These are phyloP conservation scores for Hyposoter didymator DNA, from an alignment of 2,888 invertebrate species.

Conservation along the genomic window DNA sequence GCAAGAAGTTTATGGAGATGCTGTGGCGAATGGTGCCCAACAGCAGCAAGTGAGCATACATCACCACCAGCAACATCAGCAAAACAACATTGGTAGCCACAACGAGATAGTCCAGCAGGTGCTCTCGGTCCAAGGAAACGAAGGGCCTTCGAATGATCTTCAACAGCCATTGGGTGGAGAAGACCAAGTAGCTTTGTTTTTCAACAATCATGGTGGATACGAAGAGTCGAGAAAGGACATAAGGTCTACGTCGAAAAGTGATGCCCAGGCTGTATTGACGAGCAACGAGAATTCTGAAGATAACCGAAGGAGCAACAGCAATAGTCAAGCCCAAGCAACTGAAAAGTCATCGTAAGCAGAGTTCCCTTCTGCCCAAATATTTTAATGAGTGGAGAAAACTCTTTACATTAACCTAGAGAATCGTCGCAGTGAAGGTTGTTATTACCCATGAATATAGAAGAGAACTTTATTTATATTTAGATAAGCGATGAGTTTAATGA, in stretches of 20 bases:
- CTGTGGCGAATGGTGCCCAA: slow-evolving; percentile 27
- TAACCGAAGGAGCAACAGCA: slow-evolving; percentile 47
- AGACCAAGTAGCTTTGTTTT: slow-evolving; percentile 79
- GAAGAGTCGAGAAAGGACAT: slow-evolving; percentile 74
- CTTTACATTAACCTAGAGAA: slow-evolving; percentile 1
- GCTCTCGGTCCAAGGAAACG: slow-evolving; percentile 51
- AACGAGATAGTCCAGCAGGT: slow-evolving; percentile 54
- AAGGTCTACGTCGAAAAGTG: slow-evolving; percentile 72
- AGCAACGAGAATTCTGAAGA: slow-evolving; percentile 37
- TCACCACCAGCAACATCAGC: slow-evolving; percentile 50
- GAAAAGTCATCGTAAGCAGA: slow-evolving; percentile 62
- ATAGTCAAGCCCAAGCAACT: slow-evolving; percentile 51
- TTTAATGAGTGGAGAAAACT: not conserved
- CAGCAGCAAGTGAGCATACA: slow-evolving; percentile 59
- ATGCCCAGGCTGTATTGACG: slow-evolving; percentile 62
- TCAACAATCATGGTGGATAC: slow-evolving; percentile 75
- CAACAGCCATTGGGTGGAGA: slow-evolving; percentile 59
- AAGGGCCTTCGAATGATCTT: slow-evolving; percentile 38
- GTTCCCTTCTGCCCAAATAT: not conserved
- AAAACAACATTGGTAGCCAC: slow-evolving; percentile 37
- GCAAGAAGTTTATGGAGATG: slow-evolving; percentile 73
- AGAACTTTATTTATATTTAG: slow-evolving; percentile 30
- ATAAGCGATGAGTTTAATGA: slow-evolving; percentile 15
- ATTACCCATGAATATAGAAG: slow-evolving; percentile 34
- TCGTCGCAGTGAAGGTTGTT: slow-evolving; percentile 29